These are phyloP conservation scores for Temnothorax rugatulus DNA, from an alignment of 2,888 invertebrate species.

Conservation along the genomic window DNA sequence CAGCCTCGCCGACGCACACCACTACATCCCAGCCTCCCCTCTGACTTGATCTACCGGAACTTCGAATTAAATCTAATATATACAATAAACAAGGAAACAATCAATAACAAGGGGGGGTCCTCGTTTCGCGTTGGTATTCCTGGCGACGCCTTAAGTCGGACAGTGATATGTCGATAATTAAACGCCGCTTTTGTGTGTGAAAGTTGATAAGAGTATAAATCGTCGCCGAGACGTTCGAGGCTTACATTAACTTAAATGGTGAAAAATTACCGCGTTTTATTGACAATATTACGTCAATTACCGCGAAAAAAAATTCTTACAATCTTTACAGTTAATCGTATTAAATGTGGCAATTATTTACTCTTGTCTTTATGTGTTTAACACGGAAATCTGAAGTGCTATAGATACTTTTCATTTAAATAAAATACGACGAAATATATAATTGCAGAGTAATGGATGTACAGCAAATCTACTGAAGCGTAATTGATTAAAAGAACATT, in stretches of 20 bases:
- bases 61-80: conserved; percentile 85
- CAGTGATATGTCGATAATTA: conserved; percentile 83
- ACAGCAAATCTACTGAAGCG: background rate
- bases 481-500: conserved; percentile 2
- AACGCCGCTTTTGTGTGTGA: conserved; percentile 70
- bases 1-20: conserved; percentile 68
- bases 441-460: background rate
- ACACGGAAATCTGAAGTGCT: background rate
- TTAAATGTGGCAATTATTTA: background rate
- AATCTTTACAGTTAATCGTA: conserved; percentile 15
- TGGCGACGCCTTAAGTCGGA: conserved; percentile 48
- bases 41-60: conserved; percentile 58
- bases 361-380: background rate
- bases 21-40: conserved; percentile 44
- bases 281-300: conserved; percentile 51
- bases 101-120: conserved; percentile 80
- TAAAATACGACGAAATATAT: background rate
- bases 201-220: conserved; percentile 48
- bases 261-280: conserved; percentile 75
- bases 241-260: conserved; percentile 71
- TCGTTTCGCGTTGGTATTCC: conserved; percentile 58
- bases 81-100: conserved; percentile 86
- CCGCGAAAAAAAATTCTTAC: conserved; percentile 62
- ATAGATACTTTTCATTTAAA: background rate
- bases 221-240: conserved; percentile 20